Base-by-base conservation (phyloP, 1,140 invertebrate species). In the Daktulosphaira vitifoliae region DNA sequence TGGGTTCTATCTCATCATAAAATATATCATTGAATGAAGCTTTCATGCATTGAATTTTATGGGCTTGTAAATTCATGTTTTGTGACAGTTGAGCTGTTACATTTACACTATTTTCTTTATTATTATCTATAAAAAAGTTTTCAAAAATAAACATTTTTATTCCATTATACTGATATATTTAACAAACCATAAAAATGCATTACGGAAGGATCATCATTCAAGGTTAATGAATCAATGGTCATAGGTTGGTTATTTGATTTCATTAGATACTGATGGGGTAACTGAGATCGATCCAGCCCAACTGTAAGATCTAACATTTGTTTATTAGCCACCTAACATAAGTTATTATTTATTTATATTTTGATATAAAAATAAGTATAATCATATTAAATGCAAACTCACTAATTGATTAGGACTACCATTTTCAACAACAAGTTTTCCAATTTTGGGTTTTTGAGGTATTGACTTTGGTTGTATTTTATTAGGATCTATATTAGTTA, bases 1-100 rank as follows among this genome's bases (percentile, higher is more conserved):
- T 44, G 3, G 44, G 25, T 6, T 62, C 56, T 15, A 62, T 22
- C 5, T 66, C 46, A 38, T 66, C 59, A 33, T 66, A 54, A 66
- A 66, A 62, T 22, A 68, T 68, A 20, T 81, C 78, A 71, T 85
- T 85, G 70, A 92, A 83, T 2, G 87, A 90, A 0, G 88, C 88
- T 73, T 92, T 92, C 89, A 92, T 91, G 6, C 90, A 76, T 71
- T 92, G 89, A 23, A 92, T 78, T 70, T 81, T 84, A 67, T 82
- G 80, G 23, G 82, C 76, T 68, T 82, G 79, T 1, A 82, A 80
- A 25, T 81, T 84, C 49, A 77, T 71, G 53, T 79, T 73, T 16
- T 78, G 76, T 2, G 84, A 83, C n/a, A 86, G 73, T 39, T 76
- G 74, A 2, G 78, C 74, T 0, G 79, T 79, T 23, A 82, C 81